Evolutionary conservation across 92 coral and sea anemone species (phyloP).

Genomic region (Heteractis magnifica): DNA sequence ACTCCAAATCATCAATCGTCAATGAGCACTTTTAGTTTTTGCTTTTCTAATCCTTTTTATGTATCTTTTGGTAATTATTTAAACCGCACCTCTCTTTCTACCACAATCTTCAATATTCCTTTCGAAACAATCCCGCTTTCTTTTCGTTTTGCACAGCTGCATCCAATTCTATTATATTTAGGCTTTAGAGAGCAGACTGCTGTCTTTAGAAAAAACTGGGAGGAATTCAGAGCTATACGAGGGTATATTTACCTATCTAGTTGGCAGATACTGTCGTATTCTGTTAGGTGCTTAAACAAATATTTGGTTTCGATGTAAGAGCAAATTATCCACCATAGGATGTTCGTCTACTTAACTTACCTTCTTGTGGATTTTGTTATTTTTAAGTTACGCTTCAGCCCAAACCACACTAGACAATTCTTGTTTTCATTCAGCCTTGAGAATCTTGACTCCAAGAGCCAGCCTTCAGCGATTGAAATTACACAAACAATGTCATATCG

Average conservation of each 20-base stretch:
- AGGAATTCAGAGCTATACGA: not conserved
- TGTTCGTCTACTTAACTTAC: not conserved
- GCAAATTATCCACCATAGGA: not conserved
- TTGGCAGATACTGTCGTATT: not conserved
- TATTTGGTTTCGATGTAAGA: not conserved
- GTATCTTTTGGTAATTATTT: not conserved
- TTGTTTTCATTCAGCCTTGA: not conserved
- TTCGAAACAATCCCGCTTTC: not conserved
- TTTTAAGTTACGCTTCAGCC: not conserved
- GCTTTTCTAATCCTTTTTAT: not conserved
- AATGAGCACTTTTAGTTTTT: not conserved
- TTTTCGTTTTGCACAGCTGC: not conserved
- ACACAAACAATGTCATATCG: not conserved
- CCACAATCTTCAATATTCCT: not conserved
- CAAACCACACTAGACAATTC: not conserved
- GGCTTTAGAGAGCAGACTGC: not conserved
- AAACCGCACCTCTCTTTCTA: not conserved
- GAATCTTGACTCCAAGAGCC: not conserved
- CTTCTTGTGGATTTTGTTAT: not conserved
- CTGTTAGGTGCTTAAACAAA: conserved; percentile 2
- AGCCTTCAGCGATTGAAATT: not conserved
- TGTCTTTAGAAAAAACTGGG: not conserved
- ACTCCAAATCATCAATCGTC: not conserved
- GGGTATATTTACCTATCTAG: not conserved
- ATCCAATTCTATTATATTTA: not conserved